Percentiles rank a stretch among this genome's conserved stretches.
These are phyloP conservation scores for Notolepis coatsorum DNA, from an alignment of 2,797 vertebrate genomes.

Conservation along the genomic window DNA sequence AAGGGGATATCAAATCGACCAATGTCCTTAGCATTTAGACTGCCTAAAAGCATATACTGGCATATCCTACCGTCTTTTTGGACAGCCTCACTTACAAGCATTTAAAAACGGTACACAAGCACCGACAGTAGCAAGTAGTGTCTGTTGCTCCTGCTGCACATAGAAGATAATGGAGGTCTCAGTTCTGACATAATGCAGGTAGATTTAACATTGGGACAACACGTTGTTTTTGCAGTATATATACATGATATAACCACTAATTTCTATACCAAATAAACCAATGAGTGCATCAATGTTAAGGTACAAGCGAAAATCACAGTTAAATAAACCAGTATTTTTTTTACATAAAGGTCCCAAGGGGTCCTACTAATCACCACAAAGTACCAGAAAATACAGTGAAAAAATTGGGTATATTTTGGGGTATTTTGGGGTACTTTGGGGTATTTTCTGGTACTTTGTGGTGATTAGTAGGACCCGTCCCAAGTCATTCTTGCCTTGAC, in stretches of 20 bases:
- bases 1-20: constrained; percentile 39
- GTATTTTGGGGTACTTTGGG: no score
- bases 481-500: no score
- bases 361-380: no score
- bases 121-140: constrained; percentile 14
- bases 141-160: constrained; percentile 32
- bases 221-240: constrained; percentile 38
- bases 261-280: constrained; percentile 56
- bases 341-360: no score
- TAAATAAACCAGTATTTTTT: no score
- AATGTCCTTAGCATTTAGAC: constrained; percentile 63
- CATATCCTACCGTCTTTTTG: constrained; percentile 56
- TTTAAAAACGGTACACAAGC: constrained; percentile 40
- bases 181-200: constrained; percentile 32
- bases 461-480: no score
- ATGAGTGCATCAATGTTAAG: no score
- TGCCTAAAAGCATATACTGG: constrained; percentile 58
- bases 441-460: no score
- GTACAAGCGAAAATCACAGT: no score
- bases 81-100: constrained; percentile 34
- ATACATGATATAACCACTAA: constrained; percentile 60
- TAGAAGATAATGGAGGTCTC: constrained; percentile 24
- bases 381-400: no score
- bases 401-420: no score
- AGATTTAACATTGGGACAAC: constrained; percentile 23